phyloP scores from a whole-genome alignment of 2,797 vertebrate genomes.

The Manis pentadactyla region DNA sequence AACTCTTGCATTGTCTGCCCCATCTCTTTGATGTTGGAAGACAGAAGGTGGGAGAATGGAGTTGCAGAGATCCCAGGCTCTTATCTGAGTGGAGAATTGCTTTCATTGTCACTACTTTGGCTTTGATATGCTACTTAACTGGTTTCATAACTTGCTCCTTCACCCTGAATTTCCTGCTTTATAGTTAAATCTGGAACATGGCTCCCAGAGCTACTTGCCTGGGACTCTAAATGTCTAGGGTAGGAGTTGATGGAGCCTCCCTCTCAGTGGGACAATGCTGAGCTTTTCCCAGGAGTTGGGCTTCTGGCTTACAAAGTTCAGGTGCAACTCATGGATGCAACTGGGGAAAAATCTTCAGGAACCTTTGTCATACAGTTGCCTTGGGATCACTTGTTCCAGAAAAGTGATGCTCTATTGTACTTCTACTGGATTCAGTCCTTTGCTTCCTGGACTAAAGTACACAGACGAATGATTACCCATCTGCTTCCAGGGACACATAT shows the following conservation, averaged over 20 bases:
- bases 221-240: not conserved
- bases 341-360: not conserved
- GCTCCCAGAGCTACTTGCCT: not conserved
- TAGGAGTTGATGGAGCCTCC: not conserved
- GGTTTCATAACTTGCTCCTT: slow-evolving; percentile 57
- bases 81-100: slow-evolving; percentile 44
- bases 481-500: not conserved
- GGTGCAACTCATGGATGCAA: not conserved
- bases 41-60: not conserved
- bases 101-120: slow-evolving; percentile 30
- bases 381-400: not conserved
- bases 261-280: not conserved
- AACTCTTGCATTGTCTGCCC: slow-evolving; percentile 42
- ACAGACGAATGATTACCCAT: not conserved
- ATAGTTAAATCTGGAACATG: slow-evolving; percentile 8
- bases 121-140: slow-evolving; percentile 13
- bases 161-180: slow-evolving; percentile 23
- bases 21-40: slow-evolving; percentile 48
- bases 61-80: not conserved
- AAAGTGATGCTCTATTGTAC: not conserved
- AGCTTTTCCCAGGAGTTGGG: not conserved
- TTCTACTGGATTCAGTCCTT: not conserved
- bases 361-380: not conserved
- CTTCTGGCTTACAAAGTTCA: not conserved
- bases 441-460: not conserved